These are phyloP conservation scores for Notarius lentiginosus DNA, from an alignment of 2,113 vertebrate genomes.

Conservation along the genomic window DNA sequence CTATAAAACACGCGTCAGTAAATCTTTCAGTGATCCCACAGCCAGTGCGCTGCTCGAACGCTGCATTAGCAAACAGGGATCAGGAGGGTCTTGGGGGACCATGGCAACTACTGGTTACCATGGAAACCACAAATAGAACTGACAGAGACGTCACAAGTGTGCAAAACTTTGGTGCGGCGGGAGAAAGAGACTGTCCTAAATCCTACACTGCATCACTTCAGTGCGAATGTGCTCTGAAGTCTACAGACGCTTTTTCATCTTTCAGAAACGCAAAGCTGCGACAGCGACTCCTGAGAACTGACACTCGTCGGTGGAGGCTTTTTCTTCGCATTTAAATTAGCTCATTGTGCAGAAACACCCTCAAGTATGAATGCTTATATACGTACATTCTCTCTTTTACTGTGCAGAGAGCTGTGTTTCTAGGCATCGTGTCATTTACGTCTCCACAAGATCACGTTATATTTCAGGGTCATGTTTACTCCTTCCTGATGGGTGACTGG, in stretches of 20 bases:
- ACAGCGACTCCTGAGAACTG: neutral
- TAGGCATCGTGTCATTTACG: neutral
- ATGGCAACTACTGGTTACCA: slow-evolving; percentile 46
- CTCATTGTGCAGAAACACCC: neutral
- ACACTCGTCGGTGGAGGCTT: neutral
- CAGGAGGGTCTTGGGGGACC: slow-evolving; percentile 20
- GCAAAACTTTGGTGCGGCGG: slow-evolving; percentile 29
- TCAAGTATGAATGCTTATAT: neutral
- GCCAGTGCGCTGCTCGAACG: neutral
- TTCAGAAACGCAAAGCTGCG: neutral
- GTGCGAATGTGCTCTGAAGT: neutral
- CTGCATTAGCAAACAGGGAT: slow-evolving; percentile 35
- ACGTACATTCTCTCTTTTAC: neutral
- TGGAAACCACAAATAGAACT: slow-evolving; percentile 35
- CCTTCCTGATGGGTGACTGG: neutral
- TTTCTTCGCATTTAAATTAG: neutral
- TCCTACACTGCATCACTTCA: neutral
- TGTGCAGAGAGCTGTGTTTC: neutral
- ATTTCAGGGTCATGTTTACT: neutral
- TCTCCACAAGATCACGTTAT: neutral
- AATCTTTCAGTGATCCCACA: neutral
- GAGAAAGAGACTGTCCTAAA: neutral
- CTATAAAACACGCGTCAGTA: neutral
- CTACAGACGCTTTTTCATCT: neutral
- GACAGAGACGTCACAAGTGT: slow-evolving; percentile 11